Evolutionary conservation across 2,888 invertebrate species (phyloP).

Genomic region (Pachymerium ferrugineum): DNA sequence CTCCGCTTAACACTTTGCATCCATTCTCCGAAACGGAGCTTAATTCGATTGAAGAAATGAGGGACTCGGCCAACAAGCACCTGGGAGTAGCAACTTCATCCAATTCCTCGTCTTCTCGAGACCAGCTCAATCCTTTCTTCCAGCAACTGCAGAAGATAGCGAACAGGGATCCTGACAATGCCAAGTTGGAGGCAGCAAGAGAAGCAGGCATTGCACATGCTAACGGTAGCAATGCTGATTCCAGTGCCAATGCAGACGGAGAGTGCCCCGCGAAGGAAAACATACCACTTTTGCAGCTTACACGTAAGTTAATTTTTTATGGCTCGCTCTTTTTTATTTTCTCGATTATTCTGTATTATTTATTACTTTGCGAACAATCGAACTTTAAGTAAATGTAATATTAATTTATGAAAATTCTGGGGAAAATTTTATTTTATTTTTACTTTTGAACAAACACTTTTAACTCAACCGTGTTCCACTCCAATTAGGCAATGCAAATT

Average conservation of each 20-base stretch:
- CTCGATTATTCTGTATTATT: background rate
- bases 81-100: background rate
- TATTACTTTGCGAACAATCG: too few species aligned
- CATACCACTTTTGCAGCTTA: background rate
- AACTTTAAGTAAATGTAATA: too few species aligned
- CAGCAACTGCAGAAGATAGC: slow-evolving; percentile 33
- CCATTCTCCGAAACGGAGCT: slow-evolving; percentile 31
- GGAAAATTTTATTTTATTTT: too few species aligned
- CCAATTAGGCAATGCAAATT: too few species aligned
- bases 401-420: too few species aligned
- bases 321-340: background rate
- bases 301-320: background rate
- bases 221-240: slow-evolving; percentile 15
- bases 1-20: slow-evolving; percentile 31
- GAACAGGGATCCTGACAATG: slow-evolving; percentile 33
- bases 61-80: slow-evolving; percentile 1
- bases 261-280: slow-evolving; percentile 1
- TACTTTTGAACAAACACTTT: too few species aligned
- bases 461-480: too few species aligned
- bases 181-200: slow-evolving; percentile 18
- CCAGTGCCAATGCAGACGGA: slow-evolving; percentile 1
- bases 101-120: slow-evolving; percentile 17
- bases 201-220: background rate
- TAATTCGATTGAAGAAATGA: slow-evolving; percentile 32
- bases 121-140: slow-evolving; percentile 32